These are phyloP conservation scores for Plecotus auritus DNA, from an alignment of 2,113 vertebrate genomes.

Conservation along the genomic window DNA sequence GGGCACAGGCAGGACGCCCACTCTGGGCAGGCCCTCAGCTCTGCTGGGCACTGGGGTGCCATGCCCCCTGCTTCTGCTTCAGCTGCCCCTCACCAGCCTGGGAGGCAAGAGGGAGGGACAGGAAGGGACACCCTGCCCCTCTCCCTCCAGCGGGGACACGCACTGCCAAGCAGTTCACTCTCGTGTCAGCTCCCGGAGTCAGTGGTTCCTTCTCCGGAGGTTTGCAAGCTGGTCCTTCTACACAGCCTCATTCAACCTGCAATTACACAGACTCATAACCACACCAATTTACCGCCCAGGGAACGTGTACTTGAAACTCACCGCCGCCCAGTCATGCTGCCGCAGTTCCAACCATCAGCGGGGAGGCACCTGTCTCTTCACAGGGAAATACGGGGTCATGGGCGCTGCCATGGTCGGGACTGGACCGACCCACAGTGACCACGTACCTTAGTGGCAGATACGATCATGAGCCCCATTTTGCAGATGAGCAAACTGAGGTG, in stretches of 20 bases:
- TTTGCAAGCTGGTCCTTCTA: neutral
- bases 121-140: neutral
- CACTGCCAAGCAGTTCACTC: rapidly evolving
- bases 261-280: neutral
- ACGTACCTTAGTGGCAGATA: no score
- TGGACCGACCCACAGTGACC: rapidly evolving
- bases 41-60: no score
- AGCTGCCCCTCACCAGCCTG: neutral
- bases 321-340: neutral
- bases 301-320: neutral
- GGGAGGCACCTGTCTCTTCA: neutral
- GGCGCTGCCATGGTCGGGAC: rapidly evolving
- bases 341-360: no score
- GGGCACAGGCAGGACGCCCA: no score
- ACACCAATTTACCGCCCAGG: no score
- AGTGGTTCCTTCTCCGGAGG: neutral
- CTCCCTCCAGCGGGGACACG: neutral
- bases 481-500: no score
- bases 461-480: no score
- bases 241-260: neutral
- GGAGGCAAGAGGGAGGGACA: neutral
- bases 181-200: neutral
- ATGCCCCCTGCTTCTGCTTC: neutral
- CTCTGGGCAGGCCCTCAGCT: no score
- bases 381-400: rapidly evolving